A percentile compares a stretch with the other conserved stretches of the same genome.
Conservation (phyloP, 2,113 vertebrate genomes). For the Lasiurus cinereus region DNA sequence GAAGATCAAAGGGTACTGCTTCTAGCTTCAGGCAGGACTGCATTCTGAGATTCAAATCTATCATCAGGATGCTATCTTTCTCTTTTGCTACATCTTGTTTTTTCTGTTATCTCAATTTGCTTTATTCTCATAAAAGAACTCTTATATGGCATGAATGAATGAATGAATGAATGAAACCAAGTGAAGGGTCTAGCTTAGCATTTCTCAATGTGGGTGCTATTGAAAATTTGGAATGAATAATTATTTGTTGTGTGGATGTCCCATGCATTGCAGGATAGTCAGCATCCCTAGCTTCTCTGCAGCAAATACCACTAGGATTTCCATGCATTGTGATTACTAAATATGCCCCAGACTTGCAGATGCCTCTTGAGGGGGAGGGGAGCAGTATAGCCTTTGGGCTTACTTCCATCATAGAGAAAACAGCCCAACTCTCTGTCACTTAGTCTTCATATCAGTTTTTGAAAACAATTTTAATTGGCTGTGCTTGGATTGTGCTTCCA, state of each 20-base stretch:
- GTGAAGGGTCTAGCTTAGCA: background rate
- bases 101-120: background rate
- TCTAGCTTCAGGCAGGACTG: background rate
- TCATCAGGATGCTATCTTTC: background rate
- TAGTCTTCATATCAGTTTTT: background rate
- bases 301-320: background rate
- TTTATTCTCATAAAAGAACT: background rate
- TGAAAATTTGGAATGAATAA: background rate
- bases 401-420: background rate
- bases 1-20: background rate
- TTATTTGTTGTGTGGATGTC: background rate
- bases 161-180: background rate
- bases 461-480: background rate
- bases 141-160: background rate
- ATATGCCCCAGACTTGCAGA: background rate
- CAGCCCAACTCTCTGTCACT: background rate
- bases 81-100: background rate
- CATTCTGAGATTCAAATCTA: background rate
- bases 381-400: background rate
- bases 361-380: background rate
- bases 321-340: background rate
- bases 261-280: background rate
- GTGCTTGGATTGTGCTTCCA: background rate
- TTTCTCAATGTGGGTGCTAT: background rate
- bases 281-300: background rate